Conservation (phyloP, 2,113 vertebrate species). For the Clarias gariepinus region DNA sequence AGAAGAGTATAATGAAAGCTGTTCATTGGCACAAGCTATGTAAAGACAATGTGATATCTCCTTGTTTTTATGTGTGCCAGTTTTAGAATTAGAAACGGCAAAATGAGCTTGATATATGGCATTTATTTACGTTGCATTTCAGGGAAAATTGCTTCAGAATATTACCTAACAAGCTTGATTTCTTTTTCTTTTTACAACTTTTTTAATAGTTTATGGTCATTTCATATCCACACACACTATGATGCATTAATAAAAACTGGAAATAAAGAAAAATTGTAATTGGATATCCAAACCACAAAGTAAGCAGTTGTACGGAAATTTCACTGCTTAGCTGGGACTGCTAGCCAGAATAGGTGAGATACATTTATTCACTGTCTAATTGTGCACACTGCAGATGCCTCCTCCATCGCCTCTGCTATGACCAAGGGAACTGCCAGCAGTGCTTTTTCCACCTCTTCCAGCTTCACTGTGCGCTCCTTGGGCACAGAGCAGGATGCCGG, state of each 20-base stretch:
- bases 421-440: constrained; percentile 98
- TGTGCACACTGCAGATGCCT: constrained; percentile 97
- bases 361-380: constrained; percentile 88
- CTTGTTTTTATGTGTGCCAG: constrained; percentile 19
- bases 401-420: constrained; percentile 91
- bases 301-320: constrained; percentile 59
- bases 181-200: background rate
- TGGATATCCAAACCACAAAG: constrained; percentile 54
- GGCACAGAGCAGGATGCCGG: constrained; percentile 82
- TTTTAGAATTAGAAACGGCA: background rate
- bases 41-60: constrained; percentile 6
- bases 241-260: constrained; percentile 57
- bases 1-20: constrained; percentile 32
- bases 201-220: background rate
- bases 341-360: constrained; percentile 82
- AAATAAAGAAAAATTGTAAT: constrained; percentile 53
- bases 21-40: constrained; percentile 39
- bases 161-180: background rate
- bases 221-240: constrained; percentile 35
- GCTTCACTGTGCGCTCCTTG: constrained; percentile 87
- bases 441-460: constrained; percentile 97
- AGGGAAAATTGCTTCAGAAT: background rate
- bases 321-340: constrained; percentile 85
- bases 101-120: constrained; percentile 6
- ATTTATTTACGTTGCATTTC: background rate